Base-by-base conservation (phyloP, 1,140 invertebrate species). In the Neodiprion fabricii region DNA sequence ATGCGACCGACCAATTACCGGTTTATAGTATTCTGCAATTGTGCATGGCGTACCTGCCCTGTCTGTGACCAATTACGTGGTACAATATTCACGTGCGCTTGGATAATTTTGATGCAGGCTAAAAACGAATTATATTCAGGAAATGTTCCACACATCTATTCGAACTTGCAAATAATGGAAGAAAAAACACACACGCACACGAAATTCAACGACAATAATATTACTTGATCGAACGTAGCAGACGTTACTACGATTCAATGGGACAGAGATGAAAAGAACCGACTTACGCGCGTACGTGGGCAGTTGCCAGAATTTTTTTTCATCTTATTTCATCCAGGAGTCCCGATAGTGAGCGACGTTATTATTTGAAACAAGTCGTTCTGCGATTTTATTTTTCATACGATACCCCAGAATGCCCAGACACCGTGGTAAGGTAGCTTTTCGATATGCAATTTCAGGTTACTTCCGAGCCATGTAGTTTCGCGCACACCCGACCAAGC, bases 361-460 rank as follows among this genome's bases (percentile, higher is more conserved):
- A 61, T 61, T 61, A 61, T 61, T 61, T 8, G 53, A 12, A 61
- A 14, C 4, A 17, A 14, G 53, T 40, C 28, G 28, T 40, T 40
- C 53, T 61, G 11, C 53, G 53, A 40, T 40, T 40, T 40, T 40
- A 0, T 40, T 1, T 40, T 40, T 5, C 28, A 21, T 40, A 5
- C 28, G 28, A 40, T 40, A 3, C 28, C 28, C 28, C 28, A 40
- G 28, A 4, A 40, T 40, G 1, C 28, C 2, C 5, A 40, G 5
- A 40, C 1, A 5, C 28, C 28, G 28, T 0, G 53, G 53, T 61
- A 61, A 61, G 53, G 53, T 17, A 61, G 53, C n/a, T 61, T 61
- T 61, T 61, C 53, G 53, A 61, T 61, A 61, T 61, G 53, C 53
- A 61, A 61, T 61, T 61, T 61, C 53, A 61, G 53, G 11, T 61